Percentiles rank a stretch among this genome's conserved stretches.
Conservation (phyloP, 2,113 vertebrate species). For the Gymnarchus niloticus region DNA sequence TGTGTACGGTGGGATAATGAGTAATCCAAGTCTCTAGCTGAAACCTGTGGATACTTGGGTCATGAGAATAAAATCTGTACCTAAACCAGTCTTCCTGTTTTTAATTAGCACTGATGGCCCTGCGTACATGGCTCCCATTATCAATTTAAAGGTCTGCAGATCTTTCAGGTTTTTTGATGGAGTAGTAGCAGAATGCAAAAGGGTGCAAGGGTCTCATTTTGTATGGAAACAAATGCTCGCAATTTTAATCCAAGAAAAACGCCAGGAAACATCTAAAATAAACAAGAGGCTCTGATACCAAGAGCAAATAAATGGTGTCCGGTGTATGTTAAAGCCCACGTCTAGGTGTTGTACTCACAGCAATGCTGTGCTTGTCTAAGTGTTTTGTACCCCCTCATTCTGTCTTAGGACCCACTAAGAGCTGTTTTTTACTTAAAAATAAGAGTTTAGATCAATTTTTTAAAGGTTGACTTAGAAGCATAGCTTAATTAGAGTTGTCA, state of each 20-base stretch:
- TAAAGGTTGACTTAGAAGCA: not conserved
- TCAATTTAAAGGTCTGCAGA: not conserved
- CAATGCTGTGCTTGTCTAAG: not conserved
- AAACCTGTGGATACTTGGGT: not conserved
- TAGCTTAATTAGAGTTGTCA: not conserved
- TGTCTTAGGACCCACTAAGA: not conserved
- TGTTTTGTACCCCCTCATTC: too few relatives aligned
- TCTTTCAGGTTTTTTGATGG: too few relatives aligned
- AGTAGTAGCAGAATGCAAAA: not conserved
- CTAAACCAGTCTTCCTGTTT: not conserved
- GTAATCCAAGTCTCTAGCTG: not conserved
- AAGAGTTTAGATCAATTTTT: not conserved
- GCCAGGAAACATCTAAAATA: too few relatives aligned
- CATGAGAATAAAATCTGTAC: too few relatives aligned
- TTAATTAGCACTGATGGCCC: not conserved
- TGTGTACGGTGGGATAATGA: not conserved
- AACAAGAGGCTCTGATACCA: not conserved
- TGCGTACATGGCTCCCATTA: not conserved
- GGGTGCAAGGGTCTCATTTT: not conserved
- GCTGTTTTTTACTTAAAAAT: not conserved
- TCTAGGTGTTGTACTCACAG: not conserved
- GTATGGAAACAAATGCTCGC: not conserved
- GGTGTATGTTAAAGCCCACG: not conserved
- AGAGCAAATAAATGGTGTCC: not conserved
- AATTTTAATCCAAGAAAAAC: not conserved